Conservation (phyloP, 2,113 vertebrate genomes). For the Leptodactylus fuscus region DNA sequence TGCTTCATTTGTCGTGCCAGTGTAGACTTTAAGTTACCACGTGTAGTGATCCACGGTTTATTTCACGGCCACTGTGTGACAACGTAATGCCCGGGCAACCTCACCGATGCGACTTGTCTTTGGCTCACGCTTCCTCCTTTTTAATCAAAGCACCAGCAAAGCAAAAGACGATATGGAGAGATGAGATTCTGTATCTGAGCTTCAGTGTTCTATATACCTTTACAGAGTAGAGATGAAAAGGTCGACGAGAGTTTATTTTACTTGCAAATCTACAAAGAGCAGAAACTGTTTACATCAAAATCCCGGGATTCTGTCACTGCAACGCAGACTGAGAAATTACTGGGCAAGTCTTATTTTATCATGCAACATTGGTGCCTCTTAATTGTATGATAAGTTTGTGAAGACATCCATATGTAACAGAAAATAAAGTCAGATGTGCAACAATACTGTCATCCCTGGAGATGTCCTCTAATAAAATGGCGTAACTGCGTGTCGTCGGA, state of each 20-base stretch:
- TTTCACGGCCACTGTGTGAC: not conserved
- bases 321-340: not conserved
- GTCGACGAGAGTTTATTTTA: not conserved
- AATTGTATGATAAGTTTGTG: conserved; percentile 14
- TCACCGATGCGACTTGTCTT: not conserved
- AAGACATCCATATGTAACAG: conserved; percentile 33
- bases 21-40: conserved; percentile 29
- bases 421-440: conserved; percentile 33
- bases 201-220: not conserved
- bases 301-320: not conserved
- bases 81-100: not conserved
- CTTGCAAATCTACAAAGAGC: not conserved
- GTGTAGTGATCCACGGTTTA: conserved; percentile 8
- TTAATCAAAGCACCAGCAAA: conserved; percentile 46
- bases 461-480: not conserved
- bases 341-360: conserved; percentile 17
- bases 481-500: no score
- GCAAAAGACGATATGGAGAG: not conserved
- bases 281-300: conserved; percentile 23
- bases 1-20: conserved; percentile 4
- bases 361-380: conserved; percentile 48
- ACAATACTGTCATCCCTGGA: not conserved
- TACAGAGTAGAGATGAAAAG: not conserved
- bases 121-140: conserved; percentile 34
- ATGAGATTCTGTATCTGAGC: not conserved